These are phyloP conservation scores for Malacosoma neustria DNA, from an alignment of 2,888 invertebrate species.

Conservation along the genomic window DNA sequence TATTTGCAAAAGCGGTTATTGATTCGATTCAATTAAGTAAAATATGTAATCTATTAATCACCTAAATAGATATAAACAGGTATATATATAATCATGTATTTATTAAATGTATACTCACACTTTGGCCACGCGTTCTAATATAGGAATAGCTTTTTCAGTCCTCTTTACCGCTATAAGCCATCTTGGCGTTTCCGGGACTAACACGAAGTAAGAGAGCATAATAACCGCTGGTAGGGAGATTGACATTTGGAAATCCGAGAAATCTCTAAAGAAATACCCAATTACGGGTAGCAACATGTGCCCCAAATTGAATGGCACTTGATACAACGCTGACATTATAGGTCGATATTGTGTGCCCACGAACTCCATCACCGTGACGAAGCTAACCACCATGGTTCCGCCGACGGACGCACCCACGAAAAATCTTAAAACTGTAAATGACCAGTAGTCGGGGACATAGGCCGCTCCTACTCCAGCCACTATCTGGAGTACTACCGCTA, in stretches of 20 bases:
- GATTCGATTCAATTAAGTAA: too few species aligned
- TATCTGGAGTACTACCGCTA: slow-evolving; percentile 82
- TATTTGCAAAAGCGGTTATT: too few species aligned
- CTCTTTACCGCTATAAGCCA: slow-evolving; percentile 84
- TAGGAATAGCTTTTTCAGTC: slow-evolving; percentile 76
- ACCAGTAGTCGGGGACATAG: slow-evolving; percentile 75
- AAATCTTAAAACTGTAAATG: slow-evolving; percentile 80
- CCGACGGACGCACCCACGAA: slow-evolving; percentile 84
- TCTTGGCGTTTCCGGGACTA: slow-evolving; percentile 86
- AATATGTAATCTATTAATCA: too few species aligned
- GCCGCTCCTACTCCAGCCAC: slow-evolving; percentile 80
- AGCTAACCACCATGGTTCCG: slow-evolving; percentile 84
- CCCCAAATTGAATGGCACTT: slow-evolving; percentile 80
- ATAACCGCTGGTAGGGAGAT: slow-evolving; percentile 76
- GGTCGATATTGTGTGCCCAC: slow-evolving; percentile 75
- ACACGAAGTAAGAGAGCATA: slow-evolving; percentile 77
- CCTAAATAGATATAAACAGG: too few species aligned
- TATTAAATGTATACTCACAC: slow-evolving; percentile 51
- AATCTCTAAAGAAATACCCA: slow-evolving; percentile 78
- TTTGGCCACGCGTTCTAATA: slow-evolving; percentile 80
- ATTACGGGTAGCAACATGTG: slow-evolving; percentile 77
- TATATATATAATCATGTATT: too few species aligned
- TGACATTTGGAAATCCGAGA: slow-evolving; percentile 78
- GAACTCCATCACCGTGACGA: slow-evolving; percentile 79
- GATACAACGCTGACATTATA: slow-evolving; percentile 77